Conservation (phyloP, 2,888 invertebrate species). For the Polylopha cassiicola region DNA sequence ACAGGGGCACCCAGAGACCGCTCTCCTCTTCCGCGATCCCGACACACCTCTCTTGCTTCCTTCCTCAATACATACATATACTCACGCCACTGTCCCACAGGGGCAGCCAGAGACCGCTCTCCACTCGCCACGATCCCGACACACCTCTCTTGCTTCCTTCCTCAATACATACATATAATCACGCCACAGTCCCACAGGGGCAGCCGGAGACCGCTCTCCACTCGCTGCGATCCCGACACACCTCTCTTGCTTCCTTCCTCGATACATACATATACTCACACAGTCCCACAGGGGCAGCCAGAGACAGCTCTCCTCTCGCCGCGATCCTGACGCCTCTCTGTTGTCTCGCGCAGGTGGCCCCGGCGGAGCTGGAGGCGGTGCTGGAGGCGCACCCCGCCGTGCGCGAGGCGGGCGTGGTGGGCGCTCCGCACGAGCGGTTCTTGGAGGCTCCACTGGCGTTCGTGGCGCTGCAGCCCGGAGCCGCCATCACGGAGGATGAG, state of each 20-base stretch:
- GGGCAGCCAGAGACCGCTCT: not conserved
- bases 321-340: not conserved
- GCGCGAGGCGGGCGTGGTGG: conserved; percentile 83
- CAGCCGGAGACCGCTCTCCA: not conserved
- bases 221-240: not conserved
- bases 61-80: not conserved
- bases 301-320: not conserved
- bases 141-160: not conserved
- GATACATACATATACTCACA: not conserved
- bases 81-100: not conserved
- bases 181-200: not conserved
- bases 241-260: not conserved
- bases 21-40: not conserved
- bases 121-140: not conserved
- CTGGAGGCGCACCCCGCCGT: conserved; percentile 80
- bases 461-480: conserved; percentile 42
- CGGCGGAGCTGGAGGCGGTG: conserved; percentile 76
- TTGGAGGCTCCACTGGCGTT: conserved; percentile 82
- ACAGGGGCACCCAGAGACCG: not conserved
- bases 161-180: not conserved
- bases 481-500: conserved; percentile 24
- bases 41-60: not conserved
- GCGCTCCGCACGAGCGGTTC: conserved; percentile 78
- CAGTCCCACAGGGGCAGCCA: not conserved
- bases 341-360: not conserved